phyloP scores from a whole-genome alignment of 2,888 invertebrate genomes.

The Acanthosoma haemorrhoidale region DNA sequence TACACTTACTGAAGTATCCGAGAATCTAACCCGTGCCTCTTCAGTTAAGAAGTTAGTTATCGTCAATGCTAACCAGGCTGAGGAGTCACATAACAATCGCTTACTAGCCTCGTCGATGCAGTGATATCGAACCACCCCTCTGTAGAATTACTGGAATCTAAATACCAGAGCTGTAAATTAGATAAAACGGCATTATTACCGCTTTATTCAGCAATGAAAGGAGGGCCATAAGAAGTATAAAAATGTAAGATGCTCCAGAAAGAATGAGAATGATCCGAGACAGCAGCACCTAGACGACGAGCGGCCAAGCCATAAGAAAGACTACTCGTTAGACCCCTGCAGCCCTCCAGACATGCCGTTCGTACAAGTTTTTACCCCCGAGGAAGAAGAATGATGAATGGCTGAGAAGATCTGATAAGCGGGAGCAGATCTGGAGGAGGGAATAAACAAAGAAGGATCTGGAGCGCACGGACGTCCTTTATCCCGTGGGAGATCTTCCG shows the following conservation, averaged over 20 bases:
- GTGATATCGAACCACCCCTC: too few relatives aligned
- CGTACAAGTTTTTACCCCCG: background rate
- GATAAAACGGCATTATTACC: background rate
- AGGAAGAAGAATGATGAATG: constrained; percentile 7
- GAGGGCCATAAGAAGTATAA: background rate
- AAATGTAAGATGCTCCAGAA: background rate
- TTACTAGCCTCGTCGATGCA: too few relatives aligned
- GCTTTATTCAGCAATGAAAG: background rate
- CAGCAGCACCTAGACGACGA: background rate
- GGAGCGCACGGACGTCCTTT: background rate
- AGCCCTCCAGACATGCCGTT: constrained; percentile 1
- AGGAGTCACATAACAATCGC: too few relatives aligned
- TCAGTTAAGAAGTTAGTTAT: too few relatives aligned
- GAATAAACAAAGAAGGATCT: constrained; percentile 7
- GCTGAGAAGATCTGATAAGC: constrained; percentile 9
- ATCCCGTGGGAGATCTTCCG: background rate
- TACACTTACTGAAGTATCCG: too few relatives aligned
- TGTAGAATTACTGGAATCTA: too few relatives aligned
- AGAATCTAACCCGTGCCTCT: too few relatives aligned
- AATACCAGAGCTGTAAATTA: background rate
- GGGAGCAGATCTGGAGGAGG: background rate
- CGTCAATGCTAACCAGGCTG: too few relatives aligned
- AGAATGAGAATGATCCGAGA: background rate
- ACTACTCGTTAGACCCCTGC: background rate
- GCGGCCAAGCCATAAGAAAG: background rate